phyloP scores from a whole-genome alignment of 1,140 invertebrate species.

The Bombus sylvicola region DNA sequence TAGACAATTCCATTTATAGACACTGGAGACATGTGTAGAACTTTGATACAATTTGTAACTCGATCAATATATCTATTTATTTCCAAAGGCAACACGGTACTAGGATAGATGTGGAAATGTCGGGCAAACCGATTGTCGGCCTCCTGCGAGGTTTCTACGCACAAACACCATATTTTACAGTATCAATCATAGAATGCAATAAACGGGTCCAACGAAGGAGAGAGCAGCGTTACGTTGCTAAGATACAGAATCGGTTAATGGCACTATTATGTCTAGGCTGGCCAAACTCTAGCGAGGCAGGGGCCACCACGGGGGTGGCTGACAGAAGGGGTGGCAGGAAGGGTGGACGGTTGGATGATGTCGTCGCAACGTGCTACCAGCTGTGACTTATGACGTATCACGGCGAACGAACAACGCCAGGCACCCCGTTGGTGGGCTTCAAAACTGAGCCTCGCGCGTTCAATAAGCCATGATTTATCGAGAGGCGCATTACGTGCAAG shows the following conservation, averaged over 20 bases:
- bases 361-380: slow-evolving; percentile 79
- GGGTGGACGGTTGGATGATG: slow-evolving; percentile 62
- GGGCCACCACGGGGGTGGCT: slow-evolving; percentile 32
- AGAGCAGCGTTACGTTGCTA: slow-evolving; percentile 66
- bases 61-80: no score
- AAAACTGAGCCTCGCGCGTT: slow-evolving; percentile 66
- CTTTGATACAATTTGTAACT: no score
- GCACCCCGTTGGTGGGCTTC: slow-evolving; percentile 55
- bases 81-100: no score
- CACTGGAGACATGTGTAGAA: no score
- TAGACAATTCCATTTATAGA: no score
- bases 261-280: slow-evolving; percentile 74
- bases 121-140: background rate
- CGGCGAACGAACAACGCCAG: slow-evolving; percentile 60
- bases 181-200: slow-evolving; percentile 78
- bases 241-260: slow-evolving; percentile 79
- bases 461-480: slow-evolving; percentile 74
- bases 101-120: slow-evolving; percentile 37
- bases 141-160: background rate
- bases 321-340: slow-evolving; percentile 9
- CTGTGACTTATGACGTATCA: slow-evolving; percentile 80
- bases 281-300: slow-evolving; percentile 41
- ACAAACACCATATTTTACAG: slow-evolving; percentile 69
- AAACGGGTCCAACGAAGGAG: slow-evolving; percentile 62
- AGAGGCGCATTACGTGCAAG: slow-evolving; percentile 36